Evolutionary conservation across 2,797 vertebrate genomes (phyloP).

Genomic region (Glossophaga mutica): DNA sequence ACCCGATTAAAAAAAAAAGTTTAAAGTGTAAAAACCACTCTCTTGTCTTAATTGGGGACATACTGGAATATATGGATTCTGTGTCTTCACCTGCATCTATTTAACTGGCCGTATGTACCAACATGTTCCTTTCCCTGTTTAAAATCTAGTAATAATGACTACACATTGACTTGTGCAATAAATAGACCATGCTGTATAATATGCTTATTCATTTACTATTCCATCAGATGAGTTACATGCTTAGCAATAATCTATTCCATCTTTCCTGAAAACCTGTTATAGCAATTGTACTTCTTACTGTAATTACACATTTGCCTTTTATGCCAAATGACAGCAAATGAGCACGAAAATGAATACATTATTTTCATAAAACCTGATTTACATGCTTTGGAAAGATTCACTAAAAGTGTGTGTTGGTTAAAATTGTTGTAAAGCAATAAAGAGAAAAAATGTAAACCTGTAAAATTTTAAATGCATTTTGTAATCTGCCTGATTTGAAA

Average conservation of each 20-base stretch:
- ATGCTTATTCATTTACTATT: not conserved
- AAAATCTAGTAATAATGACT: not conserved
- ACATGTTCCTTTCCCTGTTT: not conserved
- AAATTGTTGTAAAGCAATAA: not conserved
- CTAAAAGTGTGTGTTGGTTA: not conserved
- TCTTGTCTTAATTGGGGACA: not conserved
- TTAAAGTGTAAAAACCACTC: not conserved
- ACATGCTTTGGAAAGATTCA: not conserved
- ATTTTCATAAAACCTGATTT: not conserved
- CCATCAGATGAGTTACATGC: not conserved
- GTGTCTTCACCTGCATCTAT: not conserved
- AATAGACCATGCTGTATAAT: not conserved
- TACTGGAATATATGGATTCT: not conserved
- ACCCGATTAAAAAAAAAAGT: not conserved
- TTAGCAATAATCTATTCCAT: not conserved
- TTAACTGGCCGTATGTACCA: not conserved
- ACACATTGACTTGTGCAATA: not conserved
- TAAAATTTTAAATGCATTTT: not conserved
- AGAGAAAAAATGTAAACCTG: not conserved
- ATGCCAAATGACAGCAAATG: not conserved
- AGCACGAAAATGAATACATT: not conserved
- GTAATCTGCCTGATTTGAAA: not conserved
- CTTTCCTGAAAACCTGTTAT: not conserved
- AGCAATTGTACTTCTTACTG: not conserved
- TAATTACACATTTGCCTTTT: not conserved